Base-by-base conservation (phyloP, 2,797 vertebrate species). In the Rhynchonycteris naso region DNA sequence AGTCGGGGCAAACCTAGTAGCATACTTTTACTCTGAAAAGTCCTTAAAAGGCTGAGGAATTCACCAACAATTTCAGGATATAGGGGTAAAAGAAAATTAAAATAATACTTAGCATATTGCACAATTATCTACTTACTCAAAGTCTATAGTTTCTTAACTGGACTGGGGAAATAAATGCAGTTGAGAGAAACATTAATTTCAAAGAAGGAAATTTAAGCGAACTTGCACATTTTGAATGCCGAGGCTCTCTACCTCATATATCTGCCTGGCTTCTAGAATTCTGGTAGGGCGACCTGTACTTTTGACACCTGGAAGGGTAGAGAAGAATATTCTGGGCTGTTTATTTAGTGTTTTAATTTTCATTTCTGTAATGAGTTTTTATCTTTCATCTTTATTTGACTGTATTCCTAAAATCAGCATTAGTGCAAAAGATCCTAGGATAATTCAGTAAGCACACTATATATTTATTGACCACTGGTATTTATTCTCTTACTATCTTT, bases 401-500 rank as follows among this genome's bases (percentile, higher is more conserved):
- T 50, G 11, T 52, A 50, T 16, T 61, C 1, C 50, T 94, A 68
- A 76, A 72, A 79, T 79, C 43, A 83, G 47, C 12, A 7, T 50
- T 68, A 58, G 38, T 74, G 22, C 59, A 13, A 81, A 38, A 88
- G 66, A 65, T 79, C 2, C 26, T 58, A 54, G n/a, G 14, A 7
- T 16, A 84, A 33, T 80, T 91, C 33, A 47, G 1, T 50, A 58
- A 88, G 10, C 6, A 47, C 11, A 35, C 12, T 11, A 75, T 50
- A 2, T 38, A 26, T 75, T 50, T 89, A 30, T 80, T 80, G 28
- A 30, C 9, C n/a, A 71, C n/a, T 94, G 33, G 2, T 30, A 91
- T 63, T 68, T 75, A 47, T 80, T 66, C 66, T 75, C 50, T 89
- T 92, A 3, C 43, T 82, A 81, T 84, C n/a, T 86, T 11, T 94